Evolutionary conservation across 2,888 invertebrate genomes (phyloP).

Genomic region (Drosophila eohydei): DNA sequence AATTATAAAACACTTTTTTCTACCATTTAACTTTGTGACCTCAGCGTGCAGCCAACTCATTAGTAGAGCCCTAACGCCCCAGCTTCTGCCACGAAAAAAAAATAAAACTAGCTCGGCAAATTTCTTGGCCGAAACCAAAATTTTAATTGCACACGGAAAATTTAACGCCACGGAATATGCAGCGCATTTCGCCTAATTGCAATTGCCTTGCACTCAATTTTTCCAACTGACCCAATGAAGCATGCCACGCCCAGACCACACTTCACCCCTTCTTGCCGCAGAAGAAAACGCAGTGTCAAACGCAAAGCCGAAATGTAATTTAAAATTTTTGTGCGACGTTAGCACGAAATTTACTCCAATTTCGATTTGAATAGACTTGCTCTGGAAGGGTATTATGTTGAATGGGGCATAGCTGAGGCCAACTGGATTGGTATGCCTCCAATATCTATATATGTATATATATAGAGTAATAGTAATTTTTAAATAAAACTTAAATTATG

Average conservation of each 20-base stretch:
- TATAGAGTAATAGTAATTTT: too few relatives aligned
- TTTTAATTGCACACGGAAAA: conserved; percentile 69
- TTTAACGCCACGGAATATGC: conserved; percentile 61
- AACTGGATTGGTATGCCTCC: too few relatives aligned
- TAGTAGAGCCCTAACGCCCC: conserved; percentile 10
- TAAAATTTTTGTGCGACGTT: conserved; percentile 58
- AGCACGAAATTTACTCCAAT: conserved; percentile 37
- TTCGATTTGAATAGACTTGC: conserved; percentile 16
- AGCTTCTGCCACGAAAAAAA: not conserved
- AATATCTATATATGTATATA: not conserved
- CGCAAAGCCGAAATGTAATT: conserved; percentile 57
- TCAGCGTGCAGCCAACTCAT: conserved; percentile 26
- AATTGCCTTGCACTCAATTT: conserved; percentile 53
- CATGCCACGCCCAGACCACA: conserved; percentile 32
- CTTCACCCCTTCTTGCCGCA: not conserved
- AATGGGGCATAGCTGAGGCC: not conserved
- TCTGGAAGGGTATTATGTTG: not conserved
- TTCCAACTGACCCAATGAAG: conserved; percentile 56
- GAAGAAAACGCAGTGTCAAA: conserved; percentile 39
- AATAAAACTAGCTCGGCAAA: conserved; percentile 14
- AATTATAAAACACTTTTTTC: conserved; percentile 13
- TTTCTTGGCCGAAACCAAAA: conserved; percentile 37
- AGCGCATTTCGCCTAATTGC: conserved; percentile 69
- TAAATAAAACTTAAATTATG: too few relatives aligned
- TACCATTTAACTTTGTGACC: conserved; percentile 28